Base-by-base conservation (phyloP, 2,113 vertebrate genomes). In the Oxygymnocypris stewartii region DNA sequence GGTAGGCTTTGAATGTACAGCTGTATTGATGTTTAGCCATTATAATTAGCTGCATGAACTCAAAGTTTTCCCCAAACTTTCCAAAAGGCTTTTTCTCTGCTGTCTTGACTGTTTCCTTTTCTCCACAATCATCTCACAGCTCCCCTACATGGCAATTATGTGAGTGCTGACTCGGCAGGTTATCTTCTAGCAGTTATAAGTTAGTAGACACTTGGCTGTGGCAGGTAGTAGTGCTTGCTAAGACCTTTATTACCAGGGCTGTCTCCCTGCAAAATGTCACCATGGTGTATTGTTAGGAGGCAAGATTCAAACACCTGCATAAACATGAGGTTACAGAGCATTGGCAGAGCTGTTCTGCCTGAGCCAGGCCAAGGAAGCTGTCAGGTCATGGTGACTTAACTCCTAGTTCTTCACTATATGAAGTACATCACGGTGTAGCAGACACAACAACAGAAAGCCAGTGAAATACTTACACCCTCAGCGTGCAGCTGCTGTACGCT, bases 121-220 rank as follows among this genome's bases (percentile, higher is more conserved):
- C 42, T 76, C 20, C 44, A 16, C 35, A 81, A 75, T 51, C 14
- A 23, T 37, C 73, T 87, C 69, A 42, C 23, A 20, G 67, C 57
- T 82, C 37, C n/a, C 57, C 67, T 80, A 63, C 84, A 84, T 78
- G 63, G 81, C 86, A 88, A 86, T 86, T 85, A 89, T 84, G 42
- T 82, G 47, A 65, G 44, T 88, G 91, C 90, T 92, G 93, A 93
- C 87, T 91, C 44, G 63, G 90, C 90, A 92, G 74, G 88, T 87
- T 75, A 28, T 78, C 82, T 85, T 88, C 87, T 80, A 65, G 40
- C 44, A 67, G 28, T 84, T 85, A 86, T 73, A 82, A 88, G 69
- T 82, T 88, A 83, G 40, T 49, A 81, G 69, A 84, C 69, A 75
- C 28, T 84, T 65, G 14, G 65, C 82, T 81, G 84, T 85, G 79